These are phyloP conservation scores for Eptesicus fuscus DNA, from an alignment of 2,113 vertebrate genomes.

Conservation along the genomic window DNA sequence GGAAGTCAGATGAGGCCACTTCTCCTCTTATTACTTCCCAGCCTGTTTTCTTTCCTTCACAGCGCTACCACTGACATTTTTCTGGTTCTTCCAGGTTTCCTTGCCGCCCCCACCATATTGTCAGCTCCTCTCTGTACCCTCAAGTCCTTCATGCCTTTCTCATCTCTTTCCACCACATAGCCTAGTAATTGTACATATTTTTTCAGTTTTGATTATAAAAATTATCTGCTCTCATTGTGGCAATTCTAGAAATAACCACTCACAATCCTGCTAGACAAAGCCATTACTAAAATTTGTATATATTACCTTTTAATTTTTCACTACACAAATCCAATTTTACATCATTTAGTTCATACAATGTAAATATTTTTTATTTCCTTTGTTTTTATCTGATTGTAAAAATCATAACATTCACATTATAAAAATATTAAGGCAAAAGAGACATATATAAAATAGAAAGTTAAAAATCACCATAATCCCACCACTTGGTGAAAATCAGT, in stretches of 20 bases:
- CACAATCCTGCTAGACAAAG: not conserved
- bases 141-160: not conserved
- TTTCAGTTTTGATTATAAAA: not conserved
- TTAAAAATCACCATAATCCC: not conserved
- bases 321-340: not conserved
- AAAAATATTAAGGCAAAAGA: not conserved
- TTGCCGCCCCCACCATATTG: not conserved
- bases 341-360: not conserved
- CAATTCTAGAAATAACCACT: not conserved
- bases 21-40: not conserved
- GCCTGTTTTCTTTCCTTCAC: not conserved
- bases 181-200: not conserved
- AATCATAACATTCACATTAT: not conserved
- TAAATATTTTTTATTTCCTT: not conserved
- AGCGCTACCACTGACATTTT: not conserved
- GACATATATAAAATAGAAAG: not conserved
- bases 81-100: not conserved
- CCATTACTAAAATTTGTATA: not conserved
- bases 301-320: not conserved
- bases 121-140: not conserved
- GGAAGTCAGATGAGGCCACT: not conserved
- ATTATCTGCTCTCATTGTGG: not conserved
- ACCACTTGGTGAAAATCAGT: not conserved
- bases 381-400: slow-evolving; percentile 12
- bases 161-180: not conserved